A percentile compares a stretch with the other conserved stretches of the same genome.
Conservation (phyloP, 2,888 invertebrate species). For the Chloroclysta siterata region DNA sequence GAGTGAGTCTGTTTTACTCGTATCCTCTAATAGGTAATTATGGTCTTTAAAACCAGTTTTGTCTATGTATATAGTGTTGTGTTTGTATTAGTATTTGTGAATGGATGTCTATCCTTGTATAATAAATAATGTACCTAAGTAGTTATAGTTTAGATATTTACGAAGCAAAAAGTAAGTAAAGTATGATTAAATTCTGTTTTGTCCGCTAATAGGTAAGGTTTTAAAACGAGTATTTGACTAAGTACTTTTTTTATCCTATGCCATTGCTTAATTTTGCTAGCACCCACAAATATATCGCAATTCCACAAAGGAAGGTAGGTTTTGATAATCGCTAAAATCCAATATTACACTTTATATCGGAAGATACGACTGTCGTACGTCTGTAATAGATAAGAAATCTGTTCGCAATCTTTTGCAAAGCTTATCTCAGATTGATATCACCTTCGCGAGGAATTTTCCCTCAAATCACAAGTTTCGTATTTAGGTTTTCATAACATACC, state of each 20-base stretch:
- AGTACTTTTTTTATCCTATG: too few relatives aligned
- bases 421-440: conserved; percentile 29
- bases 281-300: not conserved
- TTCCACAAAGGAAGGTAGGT: not conserved
- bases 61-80: too few relatives aligned
- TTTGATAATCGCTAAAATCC: not conserved
- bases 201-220: too few relatives aligned
- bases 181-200: not conserved
- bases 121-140: not conserved
- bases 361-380: conserved; percentile 49
- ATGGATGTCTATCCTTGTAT: too few relatives aligned
- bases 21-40: too few relatives aligned
- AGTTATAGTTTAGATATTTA: not conserved
- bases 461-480: conserved; percentile 2
- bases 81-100: too few relatives aligned
- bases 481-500: not conserved
- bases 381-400: conserved; percentile 35
- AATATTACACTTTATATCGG: conserved; percentile 13
- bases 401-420: conserved; percentile 27
- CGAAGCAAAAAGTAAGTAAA: not conserved
- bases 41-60: too few relatives aligned
- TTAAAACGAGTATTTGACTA: too few relatives aligned
- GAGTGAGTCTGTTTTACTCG: too few relatives aligned
- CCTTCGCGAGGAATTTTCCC: conserved; percentile 32
- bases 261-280: not conserved